Evolutionary conservation across 2,113 vertebrate species (phyloP), one percentile per base, ranked within the genome.

Genomic region (Alexandromys fortis): DNA sequence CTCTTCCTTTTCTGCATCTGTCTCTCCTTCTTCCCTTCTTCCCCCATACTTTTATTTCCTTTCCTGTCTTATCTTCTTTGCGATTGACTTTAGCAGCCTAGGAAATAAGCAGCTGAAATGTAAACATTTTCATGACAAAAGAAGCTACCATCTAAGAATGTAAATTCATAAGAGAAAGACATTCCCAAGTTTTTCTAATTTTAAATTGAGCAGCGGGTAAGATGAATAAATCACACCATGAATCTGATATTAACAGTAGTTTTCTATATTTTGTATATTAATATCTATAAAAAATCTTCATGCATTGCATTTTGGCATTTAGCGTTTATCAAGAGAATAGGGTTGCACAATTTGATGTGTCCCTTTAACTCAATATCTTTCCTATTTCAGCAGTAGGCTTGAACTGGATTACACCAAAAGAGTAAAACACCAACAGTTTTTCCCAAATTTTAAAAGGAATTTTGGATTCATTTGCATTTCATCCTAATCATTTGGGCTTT

Each of bases 381-480:
- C 30, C 45, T 94, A 28, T 91, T 89, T 24, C 16, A 33, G 47
- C 88, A 95, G 49, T 35, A 90, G 89, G 47, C 58, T 88, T 96
- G 45, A 63, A 4, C 6, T 47, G 33, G 33, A 33, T 90, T 94
- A 65, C 38, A 90, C 77, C 55, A 94, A 95, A 95, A 83, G 76
- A 87, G 10, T 87, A 92, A 94, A 79, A 52, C 30, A 61, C 24
- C 12, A 22, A 45, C 77, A 82, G 16, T 58, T 30, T 49, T 78
- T 68, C 81, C 33, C 24, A 91, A 61, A 81, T 79, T 52, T 58
- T 58, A 5, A 65, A 81, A 87, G 67, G 17, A 91, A 93, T n/a
- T 87, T 91, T 11, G 35, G 5, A 55, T 97, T 93, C 26, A 49
- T 92, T 92, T 96, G 13, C 21, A 92, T 94, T 95, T 86, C 13